Conservation (phyloP, 53 echinoderm and acorn worm species). For the Apostichopus leukothele region DNA sequence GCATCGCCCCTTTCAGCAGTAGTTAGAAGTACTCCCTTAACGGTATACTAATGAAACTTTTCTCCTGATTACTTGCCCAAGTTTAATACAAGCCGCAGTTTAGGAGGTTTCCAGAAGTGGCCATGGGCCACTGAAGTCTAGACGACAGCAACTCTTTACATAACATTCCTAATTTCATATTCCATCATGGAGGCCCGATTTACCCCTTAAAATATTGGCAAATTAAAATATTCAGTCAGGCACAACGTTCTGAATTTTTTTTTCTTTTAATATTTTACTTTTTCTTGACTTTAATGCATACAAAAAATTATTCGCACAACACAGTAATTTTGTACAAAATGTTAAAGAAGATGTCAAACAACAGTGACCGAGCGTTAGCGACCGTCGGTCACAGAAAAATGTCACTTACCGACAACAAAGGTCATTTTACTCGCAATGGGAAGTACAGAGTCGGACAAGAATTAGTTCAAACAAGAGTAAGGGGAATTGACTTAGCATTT, state of each 20-base stretch:
- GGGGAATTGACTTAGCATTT: too few species aligned
- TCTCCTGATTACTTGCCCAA: conserved; percentile 18
- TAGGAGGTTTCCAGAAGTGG: conserved; percentile 17
- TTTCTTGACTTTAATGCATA: conserved; percentile 20
- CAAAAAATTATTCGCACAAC: conserved; percentile 27
- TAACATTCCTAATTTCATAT: conserved; percentile 11
- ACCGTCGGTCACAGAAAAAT: too few species aligned
- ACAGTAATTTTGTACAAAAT: conserved; percentile 31
- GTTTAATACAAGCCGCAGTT: not conserved
- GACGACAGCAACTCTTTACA: conserved; percentile 11
- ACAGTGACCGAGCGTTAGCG: not conserved
- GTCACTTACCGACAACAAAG: too few species aligned
- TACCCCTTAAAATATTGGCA: conserved; percentile 1
- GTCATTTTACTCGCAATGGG: too few species aligned
- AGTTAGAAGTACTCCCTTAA: conserved; percentile 24
- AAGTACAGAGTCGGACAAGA: too few species aligned
- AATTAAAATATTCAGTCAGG: conserved; percentile 32
- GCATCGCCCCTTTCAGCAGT: conserved; percentile 3
- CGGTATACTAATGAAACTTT: conserved; percentile 26
- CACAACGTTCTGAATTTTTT: conserved; percentile 19
- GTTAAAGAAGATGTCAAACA: not conserved
- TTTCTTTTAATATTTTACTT: not conserved
- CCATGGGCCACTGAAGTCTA: conserved; percentile 36
- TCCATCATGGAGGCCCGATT: conserved; percentile 31
- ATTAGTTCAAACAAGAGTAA: too few species aligned